phyloP scores from a whole-genome alignment of 1,140 invertebrate species.

The Solenopsis fugax region DNA sequence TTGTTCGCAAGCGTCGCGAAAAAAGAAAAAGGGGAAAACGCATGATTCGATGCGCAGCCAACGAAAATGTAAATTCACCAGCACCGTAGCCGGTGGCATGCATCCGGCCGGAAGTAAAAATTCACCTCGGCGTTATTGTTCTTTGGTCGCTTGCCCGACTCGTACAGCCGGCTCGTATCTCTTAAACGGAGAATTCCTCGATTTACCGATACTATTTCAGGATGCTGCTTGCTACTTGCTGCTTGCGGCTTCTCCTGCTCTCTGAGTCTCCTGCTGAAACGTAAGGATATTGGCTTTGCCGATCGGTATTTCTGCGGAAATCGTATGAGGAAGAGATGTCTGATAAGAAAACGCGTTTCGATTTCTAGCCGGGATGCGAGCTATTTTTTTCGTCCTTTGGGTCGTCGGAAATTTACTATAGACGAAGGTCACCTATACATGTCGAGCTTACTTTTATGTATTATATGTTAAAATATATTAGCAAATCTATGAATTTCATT shows the following conservation, averaged over 20 bases:
- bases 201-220: conserved; percentile 81
- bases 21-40: background rate
- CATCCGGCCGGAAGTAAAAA: conserved; percentile 60
- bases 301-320: conserved; percentile 74
- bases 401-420: conserved; percentile 30
- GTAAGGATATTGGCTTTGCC: conserved; percentile 71
- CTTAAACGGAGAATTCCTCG: conserved; percentile 76
- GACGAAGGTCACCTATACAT: background rate
- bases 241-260: too few species aligned
- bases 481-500: background rate
- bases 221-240: conserved; percentile 77
- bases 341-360: conserved; percentile 83
- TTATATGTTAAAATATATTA: background rate
- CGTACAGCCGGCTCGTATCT: conserved; percentile 20
- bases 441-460: background rate
- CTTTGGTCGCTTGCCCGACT: conserved; percentile 42
- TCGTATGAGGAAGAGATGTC: conserved; percentile 80
- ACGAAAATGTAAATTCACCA: conserved; percentile 73
- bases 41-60: conserved; percentile 69
- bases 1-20: conserved; percentile 36
- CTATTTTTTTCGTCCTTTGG: conserved; percentile 75
- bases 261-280: conserved; percentile 72
- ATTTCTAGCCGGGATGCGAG: conserved; percentile 74
- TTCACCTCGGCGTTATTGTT: conserved; percentile 58
- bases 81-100: conserved; percentile 36